These are phyloP conservation scores for Fragum fragum DNA, from an alignment of 2,888 invertebrate genomes.

Conservation along the genomic window DNA sequence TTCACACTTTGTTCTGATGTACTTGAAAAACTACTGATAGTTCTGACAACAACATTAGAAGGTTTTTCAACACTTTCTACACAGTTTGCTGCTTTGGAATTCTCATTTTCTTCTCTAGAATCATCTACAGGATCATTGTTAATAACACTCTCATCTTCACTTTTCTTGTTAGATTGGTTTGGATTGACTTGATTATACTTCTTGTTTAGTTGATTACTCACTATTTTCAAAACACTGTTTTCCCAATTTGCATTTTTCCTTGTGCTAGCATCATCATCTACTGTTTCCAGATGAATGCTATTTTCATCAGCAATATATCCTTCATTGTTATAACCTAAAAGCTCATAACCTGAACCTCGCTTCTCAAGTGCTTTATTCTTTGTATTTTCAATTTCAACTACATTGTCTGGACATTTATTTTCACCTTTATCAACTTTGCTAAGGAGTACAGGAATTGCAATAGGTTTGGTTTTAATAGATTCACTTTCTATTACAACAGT, in stretches of 20 bases:
- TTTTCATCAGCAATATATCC: constrained; percentile 13
- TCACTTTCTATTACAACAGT: not conserved
- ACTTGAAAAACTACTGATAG: constrained; percentile 9
- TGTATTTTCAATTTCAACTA: not conserved
- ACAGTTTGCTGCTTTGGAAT: not conserved
- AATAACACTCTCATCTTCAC: not conserved
- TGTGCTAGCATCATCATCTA: too few relatives aligned
- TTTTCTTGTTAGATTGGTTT: not conserved
- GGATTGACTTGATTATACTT: not conserved
- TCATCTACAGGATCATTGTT: not conserved
- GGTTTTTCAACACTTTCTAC: not conserved
- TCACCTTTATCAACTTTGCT: not conserved
- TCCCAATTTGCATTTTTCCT: too few relatives aligned
- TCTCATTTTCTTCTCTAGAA: not conserved
- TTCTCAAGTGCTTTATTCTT: not conserved
- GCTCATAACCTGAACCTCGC: constrained; percentile 21
- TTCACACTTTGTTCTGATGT: constrained; percentile 15
- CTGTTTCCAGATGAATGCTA: not conserved
- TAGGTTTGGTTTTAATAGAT: not conserved
- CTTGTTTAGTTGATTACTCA: too few relatives aligned
- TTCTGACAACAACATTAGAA: not conserved
- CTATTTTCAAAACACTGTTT: too few relatives aligned
- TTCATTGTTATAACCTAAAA: constrained; percentile 34
- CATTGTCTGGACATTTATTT: not conserved
- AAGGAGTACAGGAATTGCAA: not conserved